A percentile compares a stretch with the other conserved stretches of the same genome.
These are phyloP conservation scores for Tyrophagus putrescentiae DNA, from an alignment of 1,140 invertebrate species.

Conservation along the genomic window DNA sequence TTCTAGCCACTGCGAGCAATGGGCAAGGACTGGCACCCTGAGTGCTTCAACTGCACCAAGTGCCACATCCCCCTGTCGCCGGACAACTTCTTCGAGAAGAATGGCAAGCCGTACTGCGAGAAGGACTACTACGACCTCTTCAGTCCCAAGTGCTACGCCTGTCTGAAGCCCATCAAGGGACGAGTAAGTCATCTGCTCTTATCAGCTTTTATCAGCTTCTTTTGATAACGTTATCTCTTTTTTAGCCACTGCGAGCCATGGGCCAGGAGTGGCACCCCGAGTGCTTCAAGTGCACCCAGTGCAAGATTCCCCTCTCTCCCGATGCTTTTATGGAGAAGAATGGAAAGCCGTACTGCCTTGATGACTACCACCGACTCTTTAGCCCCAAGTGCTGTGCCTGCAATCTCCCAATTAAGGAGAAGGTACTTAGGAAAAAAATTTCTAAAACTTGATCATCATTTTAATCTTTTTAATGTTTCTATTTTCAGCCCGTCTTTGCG, in stretches of 20 bases:
- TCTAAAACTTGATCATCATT: background rate
- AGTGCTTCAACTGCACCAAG: conserved; percentile 94
- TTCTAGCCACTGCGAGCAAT: conserved; percentile 46
- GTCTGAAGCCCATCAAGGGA: conserved; percentile 10
- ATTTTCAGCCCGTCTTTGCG: conserved; percentile 38
- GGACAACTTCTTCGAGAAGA: conserved; percentile 94
- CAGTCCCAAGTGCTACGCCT: conserved; percentile 68
- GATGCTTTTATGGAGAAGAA: conserved; percentile 40
- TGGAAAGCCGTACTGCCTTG: conserved; percentile 39
- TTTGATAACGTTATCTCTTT: background rate
- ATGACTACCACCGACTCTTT: conserved; percentile 41
- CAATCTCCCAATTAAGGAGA: conserved; percentile 16
- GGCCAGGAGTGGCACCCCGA: conserved; percentile 41
- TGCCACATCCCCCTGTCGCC: conserved; percentile 92
- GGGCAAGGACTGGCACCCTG: conserved; percentile 96
- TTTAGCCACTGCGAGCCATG: conserved; percentile 33
- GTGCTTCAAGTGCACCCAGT: conserved; percentile 40
- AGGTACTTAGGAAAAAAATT: background rate
- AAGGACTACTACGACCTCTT: conserved; percentile 95
- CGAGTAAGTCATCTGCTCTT: background rate
- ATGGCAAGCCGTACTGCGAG: conserved; percentile 92
- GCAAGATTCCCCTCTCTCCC: conserved; percentile 28
- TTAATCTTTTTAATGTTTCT: background rate
- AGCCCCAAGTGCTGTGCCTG: conserved; percentile 37
- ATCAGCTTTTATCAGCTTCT: conserved; percentile 26